phyloP scores from a whole-genome alignment of 2,113 vertebrate genomes.

The Camelus bactrianus region DNA sequence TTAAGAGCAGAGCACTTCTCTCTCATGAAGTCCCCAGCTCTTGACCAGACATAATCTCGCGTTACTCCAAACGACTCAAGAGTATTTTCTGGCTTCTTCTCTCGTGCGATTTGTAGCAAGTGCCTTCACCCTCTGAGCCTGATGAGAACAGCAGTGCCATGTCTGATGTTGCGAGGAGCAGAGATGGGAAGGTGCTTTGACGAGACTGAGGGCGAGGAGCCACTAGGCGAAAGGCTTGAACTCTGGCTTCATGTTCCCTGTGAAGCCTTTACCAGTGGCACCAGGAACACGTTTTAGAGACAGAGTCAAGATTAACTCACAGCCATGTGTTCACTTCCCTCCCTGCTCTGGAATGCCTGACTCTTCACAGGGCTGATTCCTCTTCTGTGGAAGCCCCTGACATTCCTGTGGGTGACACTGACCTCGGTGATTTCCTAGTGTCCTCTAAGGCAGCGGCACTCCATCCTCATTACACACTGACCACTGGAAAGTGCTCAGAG shows the following conservation, averaged over 20 bases:
- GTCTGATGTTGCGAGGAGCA: neutral
- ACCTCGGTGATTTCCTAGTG: neutral
- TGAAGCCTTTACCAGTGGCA: neutral
- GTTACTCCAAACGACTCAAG: neutral
- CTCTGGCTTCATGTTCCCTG: neutral
- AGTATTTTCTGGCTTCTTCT: neutral
- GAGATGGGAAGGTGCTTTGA: neutral
- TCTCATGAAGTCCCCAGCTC: neutral
- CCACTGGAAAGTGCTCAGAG: neutral
- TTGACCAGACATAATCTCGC: neutral
- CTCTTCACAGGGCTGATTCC: neutral
- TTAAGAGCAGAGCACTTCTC: neutral
- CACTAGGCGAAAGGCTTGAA: fast-evolving
- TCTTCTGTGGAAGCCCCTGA: neutral
- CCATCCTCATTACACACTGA: neutral
- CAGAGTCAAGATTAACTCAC: neutral
- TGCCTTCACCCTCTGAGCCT: neutral
- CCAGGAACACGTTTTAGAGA: neutral
- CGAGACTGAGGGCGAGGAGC: neutral
- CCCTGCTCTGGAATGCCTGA: slow-evolving; percentile 41
- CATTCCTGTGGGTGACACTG: neutral
- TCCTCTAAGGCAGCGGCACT: neutral
- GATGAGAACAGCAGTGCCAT: fast-evolving
- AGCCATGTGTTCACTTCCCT: neutral
- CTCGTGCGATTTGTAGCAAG: neutral